Conservation (phyloP, 2,797 vertebrate species). For the Melanogrammus aeglefinus region DNA sequence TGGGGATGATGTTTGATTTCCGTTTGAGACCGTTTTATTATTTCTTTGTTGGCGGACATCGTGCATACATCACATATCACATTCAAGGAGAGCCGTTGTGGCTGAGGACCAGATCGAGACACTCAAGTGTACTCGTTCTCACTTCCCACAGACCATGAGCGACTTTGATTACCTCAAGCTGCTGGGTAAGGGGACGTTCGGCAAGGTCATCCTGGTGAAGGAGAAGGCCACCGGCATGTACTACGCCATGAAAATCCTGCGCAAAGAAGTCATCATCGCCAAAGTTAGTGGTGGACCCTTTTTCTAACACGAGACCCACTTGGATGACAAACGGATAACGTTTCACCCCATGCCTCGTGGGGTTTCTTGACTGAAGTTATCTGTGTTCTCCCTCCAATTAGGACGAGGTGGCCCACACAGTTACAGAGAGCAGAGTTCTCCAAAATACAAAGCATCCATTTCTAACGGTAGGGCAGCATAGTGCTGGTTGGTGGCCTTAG, state of each 20-base stretch:
- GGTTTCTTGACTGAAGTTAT: background rate
- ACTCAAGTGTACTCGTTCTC: slow-evolving; percentile 3
- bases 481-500: background rate
- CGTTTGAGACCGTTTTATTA: background rate
- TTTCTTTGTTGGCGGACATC: background rate
- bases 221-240: slow-evolving; percentile 93
- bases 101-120: background rate
- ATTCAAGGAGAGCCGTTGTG: background rate
- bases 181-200: slow-evolving; percentile 92
- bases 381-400: slow-evolving; percentile 40
- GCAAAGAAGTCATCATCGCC: slow-evolving; percentile 94
- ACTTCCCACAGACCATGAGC: slow-evolving; percentile 83
- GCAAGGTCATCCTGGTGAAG: slow-evolving; percentile 92
- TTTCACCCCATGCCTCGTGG: background rate
- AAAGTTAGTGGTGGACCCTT: slow-evolving; percentile 72
- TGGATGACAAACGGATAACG: background rate
- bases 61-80: background rate
- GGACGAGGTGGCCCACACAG: slow-evolving; percentile 95
- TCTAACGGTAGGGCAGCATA: slow-evolving; percentile 78
- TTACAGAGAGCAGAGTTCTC: slow-evolving; percentile 93
- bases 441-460: slow-evolving; percentile 94
- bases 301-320: background rate
- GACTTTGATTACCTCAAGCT: slow-evolving; percentile 97
- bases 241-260: slow-evolving; percentile 96
- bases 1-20: background rate